Conservation (phyloP, 2,113 vertebrate species). For the Octodon degus region DNA sequence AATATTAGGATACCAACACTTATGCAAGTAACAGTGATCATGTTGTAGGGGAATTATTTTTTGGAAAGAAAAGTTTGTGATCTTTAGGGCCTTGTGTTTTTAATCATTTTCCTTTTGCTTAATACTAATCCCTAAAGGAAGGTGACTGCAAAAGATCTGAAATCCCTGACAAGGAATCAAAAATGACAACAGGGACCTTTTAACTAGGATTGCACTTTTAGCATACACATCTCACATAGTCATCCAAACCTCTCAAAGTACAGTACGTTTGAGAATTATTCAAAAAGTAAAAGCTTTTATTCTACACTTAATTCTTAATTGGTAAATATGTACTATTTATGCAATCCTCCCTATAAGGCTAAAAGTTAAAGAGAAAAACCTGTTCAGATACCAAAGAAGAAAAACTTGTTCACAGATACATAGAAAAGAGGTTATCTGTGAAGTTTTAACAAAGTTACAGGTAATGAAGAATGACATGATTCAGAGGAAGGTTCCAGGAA, state of each 20-base stretch:
- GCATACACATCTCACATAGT: neutral
- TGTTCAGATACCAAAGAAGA: neutral
- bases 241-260: constrained; percentile 31
- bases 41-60: neutral
- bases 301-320: constrained; percentile 60
- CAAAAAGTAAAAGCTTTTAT: neutral
- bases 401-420: neutral
- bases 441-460: neutral
- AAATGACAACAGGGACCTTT: constrained; percentile 3
- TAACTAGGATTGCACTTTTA: neutral
- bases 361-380: constrained; percentile 13
- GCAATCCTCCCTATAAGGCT: constrained; percentile 1
- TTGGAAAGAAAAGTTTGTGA: neutral
- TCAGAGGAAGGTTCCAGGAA: neutral
- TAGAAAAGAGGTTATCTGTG: neutral
- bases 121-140: neutral
- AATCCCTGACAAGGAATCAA: constrained; percentile 52
- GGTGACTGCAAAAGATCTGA: neutral
- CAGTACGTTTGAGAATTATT: neutral
- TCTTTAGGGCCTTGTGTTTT: constrained; percentile 31
- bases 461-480: neutral
- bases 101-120: neutral
- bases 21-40: neutral
- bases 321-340: neutral
- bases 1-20: neutral